These are phyloP conservation scores for Heterodera filipjevi DNA, from an alignment of 2,888 invertebrate species.

Conservation along the genomic window DNA sequence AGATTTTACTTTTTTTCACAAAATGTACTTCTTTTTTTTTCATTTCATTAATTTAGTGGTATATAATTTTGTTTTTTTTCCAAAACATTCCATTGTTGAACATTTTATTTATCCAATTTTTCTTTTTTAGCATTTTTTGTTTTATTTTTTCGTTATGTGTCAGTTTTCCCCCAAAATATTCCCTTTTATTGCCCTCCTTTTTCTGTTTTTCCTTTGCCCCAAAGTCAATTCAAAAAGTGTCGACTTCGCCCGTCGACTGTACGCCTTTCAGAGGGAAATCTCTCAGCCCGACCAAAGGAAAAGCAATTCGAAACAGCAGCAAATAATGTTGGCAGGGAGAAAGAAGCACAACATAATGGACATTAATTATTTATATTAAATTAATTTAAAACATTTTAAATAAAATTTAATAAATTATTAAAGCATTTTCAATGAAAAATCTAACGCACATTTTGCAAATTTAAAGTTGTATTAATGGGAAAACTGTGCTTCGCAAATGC, in stretches of 20 bases:
- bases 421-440: background rate
- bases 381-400: background rate
- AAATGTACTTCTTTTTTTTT: background rate
- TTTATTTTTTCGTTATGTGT: background rate
- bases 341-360: background rate
- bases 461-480: conserved; percentile 2
- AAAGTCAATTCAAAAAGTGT: background rate
- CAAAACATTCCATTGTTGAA: background rate
- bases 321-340: background rate
- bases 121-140: background rate
- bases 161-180: background rate
- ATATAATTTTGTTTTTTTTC: background rate
- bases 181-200: background rate
- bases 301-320: background rate
- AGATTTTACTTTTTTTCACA: background rate
- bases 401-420: background rate
- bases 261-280: conserved; percentile 4
- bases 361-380: background rate
- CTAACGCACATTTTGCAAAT: background rate
- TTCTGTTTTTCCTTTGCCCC: background rate
- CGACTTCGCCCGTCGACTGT: background rate
- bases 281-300: background rate
- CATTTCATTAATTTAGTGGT: background rate
- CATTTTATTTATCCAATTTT: background rate
- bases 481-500: background rate